Base-by-base conservation (phyloP, 2,888 invertebrate species). In the Petrophora chlorosata region DNA sequence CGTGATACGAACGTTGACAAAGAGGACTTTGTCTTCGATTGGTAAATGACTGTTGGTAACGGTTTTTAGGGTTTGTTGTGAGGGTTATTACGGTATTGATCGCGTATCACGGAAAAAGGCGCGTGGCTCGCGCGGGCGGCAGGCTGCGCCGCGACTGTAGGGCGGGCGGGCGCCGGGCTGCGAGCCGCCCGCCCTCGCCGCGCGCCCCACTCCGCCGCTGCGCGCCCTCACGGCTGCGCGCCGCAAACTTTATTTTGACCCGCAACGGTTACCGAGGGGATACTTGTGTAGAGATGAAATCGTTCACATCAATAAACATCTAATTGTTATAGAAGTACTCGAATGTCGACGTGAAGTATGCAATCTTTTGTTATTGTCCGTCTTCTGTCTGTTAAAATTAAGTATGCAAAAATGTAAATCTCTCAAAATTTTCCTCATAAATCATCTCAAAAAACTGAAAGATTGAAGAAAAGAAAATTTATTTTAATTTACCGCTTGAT, bases 121-220 rank as follows among this genome's bases (percentile, higher is more conserved):
- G 79, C 75, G 76, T 59, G 70, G 67, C 68, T 79, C 79, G 81
- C 82, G 85, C 90, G 79, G 73, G 83, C 86, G 86, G 88, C 85
- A 72, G 80, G 79, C 67, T 82, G 68, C 76, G 89, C 88, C 89
- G 87, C 90, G 85, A 90, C 90, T 85, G 79, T 65, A 65, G 58
- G 69, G 71, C 73, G 73, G 75, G 61, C 62, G 67, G 58, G 19
- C 59, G 46, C 62, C 67, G 53, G 68, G 59, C 51, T 59, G 14
- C 56, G 12, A 14, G 29, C 63, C 70, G 56, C 61, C 40, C 63
- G 55, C 46, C 55, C 39, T 40, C 61, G 42, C 55, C 53, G 64
- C 63, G 53, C 65, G 51, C 51, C 59, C 36, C 22, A 13, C 70
- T 54, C 58, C 38, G 38, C 53, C 43, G n/a, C n/a, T n/a, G n/a